Evolutionary conservation across 2,113 vertebrate genomes (phyloP).

Genomic region (Sceloporus tristichus): DNA sequence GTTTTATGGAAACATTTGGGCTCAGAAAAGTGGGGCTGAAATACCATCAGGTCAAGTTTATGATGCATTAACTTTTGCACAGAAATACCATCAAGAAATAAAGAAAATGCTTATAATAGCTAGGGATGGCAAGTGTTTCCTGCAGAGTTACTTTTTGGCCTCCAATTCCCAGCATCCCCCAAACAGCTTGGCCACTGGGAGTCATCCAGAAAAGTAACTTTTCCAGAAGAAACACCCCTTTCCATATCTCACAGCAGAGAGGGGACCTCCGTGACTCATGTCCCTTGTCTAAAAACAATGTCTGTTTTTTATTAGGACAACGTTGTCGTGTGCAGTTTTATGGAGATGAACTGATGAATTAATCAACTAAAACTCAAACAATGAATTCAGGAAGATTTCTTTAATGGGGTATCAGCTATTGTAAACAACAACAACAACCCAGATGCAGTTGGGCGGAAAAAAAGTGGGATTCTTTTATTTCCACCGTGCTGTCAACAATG

Average conservation of each 20-base stretch:
- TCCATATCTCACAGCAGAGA: neutral
- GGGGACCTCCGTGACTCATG: neutral
- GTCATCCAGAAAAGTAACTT: neutral
- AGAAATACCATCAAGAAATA: neutral
- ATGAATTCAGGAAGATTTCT: no score
- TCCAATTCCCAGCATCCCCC: no score
- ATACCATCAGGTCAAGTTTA: neutral
- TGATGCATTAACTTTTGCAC: no score
- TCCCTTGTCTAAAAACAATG: neutral
- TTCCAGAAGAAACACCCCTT: neutral
- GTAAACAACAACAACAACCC: conserved; percentile 37
- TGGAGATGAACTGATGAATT: neutral
- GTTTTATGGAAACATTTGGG: neutral
- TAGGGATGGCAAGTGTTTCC: neutral
- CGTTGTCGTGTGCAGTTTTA: neutral
- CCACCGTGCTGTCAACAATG: conserved; percentile 57
- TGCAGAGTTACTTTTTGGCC: no score
- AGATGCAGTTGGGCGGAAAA: conserved; percentile 51
- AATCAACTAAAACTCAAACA: neutral
- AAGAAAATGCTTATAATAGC: neutral
- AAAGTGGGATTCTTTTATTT: conserved; percentile 50
- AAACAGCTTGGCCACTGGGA: neutral
- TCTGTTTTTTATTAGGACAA: neutral
- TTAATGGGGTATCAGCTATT: conserved; percentile 29
- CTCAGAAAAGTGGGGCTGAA: neutral